A percentile compares a stretch with the other conserved stretches of the same genome.
Conservation (phyloP, 2,113 vertebrate species). For the Antennarius striatus region DNA sequence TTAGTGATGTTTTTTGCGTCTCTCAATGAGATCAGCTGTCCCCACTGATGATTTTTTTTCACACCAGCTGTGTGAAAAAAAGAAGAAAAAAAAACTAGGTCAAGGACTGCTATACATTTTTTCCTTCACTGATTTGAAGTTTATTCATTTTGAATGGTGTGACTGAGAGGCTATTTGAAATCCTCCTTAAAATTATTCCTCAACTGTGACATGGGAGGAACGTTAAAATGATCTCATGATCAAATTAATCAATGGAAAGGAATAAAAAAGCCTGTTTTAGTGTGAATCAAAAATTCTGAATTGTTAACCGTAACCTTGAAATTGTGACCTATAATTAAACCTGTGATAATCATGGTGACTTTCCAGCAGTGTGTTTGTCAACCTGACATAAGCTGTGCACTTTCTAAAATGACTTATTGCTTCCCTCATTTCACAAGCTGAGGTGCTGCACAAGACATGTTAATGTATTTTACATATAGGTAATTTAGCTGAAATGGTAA, state of each 20-base stretch:
- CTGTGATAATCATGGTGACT: too few relatives aligned
- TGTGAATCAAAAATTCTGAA: neutral
- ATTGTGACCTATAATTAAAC: too few relatives aligned
- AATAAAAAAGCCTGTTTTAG: neutral
- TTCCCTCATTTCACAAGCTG: too few relatives aligned
- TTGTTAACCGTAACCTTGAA: too few relatives aligned
- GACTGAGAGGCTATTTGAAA: constrained; percentile 36
- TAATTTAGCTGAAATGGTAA: too few relatives aligned
- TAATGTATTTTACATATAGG: too few relatives aligned
- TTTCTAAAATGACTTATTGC: too few relatives aligned
- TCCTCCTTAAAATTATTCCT: constrained; percentile 15
- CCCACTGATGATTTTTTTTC: neutral
- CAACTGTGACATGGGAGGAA: constrained; percentile 15
- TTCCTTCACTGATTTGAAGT: constrained; percentile 17
- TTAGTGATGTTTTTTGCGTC: constrained; percentile 9
- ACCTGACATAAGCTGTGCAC: too few relatives aligned
- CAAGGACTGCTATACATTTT: constrained; percentile 1
- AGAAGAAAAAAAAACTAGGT: constrained; percentile 5
- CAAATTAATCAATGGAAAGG: constrained; percentile 24
- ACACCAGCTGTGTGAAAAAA: neutral
- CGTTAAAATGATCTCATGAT: neutral
- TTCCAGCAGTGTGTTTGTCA: too few relatives aligned
- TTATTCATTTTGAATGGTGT: constrained; percentile 43
- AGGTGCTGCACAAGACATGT: too few relatives aligned
- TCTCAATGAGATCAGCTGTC: constrained; percentile 1